Conservation (phyloP, 2,888 invertebrate genomes). For the Endotricha flammealis region DNA sequence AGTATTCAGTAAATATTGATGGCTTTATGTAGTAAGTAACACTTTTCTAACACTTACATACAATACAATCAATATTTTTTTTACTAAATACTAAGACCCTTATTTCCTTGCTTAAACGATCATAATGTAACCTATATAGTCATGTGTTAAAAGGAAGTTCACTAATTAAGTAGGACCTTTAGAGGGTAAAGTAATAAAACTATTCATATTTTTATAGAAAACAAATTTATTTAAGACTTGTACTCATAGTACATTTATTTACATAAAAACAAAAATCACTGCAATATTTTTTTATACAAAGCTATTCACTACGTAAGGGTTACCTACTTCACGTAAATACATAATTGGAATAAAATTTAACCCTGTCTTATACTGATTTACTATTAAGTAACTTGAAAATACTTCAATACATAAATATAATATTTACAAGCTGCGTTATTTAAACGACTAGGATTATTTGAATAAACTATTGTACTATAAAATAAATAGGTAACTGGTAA, state of each 20-base stretch:
- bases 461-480: slow-evolving; percentile 23
- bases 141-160: too few species aligned
- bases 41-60: too few species aligned
- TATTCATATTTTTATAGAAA: slow-evolving; percentile 28
- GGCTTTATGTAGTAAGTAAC: too few species aligned
- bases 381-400: slow-evolving; percentile 8
- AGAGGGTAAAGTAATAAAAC: slow-evolving; percentile 4
- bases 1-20: too few species aligned
- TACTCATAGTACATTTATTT: slow-evolving; percentile 55
- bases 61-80: too few species aligned
- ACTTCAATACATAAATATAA: slow-evolving; percentile 7
- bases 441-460: slow-evolving; percentile 9
- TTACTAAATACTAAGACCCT: too few species aligned
- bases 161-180: too few species aligned
- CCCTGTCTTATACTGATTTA: slow-evolving; percentile 21
- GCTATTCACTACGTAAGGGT: slow-evolving; percentile 15
- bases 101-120: too few species aligned
- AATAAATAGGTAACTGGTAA: too few species aligned
- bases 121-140: too few species aligned
- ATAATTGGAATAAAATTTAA: slow-evolving; percentile 33
- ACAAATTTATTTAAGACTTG: slow-evolving; percentile 54
- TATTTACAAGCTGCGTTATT: slow-evolving; percentile 6
- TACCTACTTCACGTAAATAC: slow-evolving; percentile 12
- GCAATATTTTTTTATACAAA: slow-evolving; percentile 11
- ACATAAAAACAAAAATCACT: slow-evolving; percentile 40